Conservation (phyloP, 2,113 vertebrate genomes). For the Malurus melanocephalus region DNA sequence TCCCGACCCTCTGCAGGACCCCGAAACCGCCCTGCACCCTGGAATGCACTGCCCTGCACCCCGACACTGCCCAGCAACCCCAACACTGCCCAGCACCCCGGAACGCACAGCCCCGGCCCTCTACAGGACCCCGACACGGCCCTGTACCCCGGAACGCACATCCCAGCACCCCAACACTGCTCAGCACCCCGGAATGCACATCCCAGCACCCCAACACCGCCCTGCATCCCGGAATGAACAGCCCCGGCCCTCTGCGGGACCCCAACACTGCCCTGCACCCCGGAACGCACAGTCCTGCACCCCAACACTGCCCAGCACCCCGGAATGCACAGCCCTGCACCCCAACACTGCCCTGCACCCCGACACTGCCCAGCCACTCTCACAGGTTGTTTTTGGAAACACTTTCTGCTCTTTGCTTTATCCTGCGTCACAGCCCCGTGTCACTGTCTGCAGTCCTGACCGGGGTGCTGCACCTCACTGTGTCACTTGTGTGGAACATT, state of each 20-base stretch:
- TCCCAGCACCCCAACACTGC: no score
- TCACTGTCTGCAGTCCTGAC: rapidly evolving
- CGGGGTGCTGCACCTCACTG: rapidly evolving
- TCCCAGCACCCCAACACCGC: no score
- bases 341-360: neutral
- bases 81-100: neutral
- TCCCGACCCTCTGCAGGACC: no score
- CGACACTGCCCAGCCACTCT: rapidly evolving
- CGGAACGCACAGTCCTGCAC: no score
- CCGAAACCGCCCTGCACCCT: neutral
- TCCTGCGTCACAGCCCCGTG: rapidly evolving
- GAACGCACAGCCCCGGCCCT: no score
- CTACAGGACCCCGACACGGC: no score
- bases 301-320: no score
- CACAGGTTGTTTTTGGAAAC: neutral
- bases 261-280: rapidly evolving
- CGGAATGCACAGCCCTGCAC: neutral
- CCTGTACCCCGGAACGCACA: no score
- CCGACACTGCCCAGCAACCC: neutral
- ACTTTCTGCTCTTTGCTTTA: neutral
- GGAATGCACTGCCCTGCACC: rapidly evolving
- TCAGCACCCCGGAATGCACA: neutral
- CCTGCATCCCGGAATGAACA: no score
- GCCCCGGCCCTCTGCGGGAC: neutral
- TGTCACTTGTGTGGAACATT: rapidly evolving